Percentiles rank a stretch among this genome's conserved stretches.
Evolutionary conservation across 2,113 vertebrate genomes (phyloP).

Genomic region (Mobula birostris): DNA sequence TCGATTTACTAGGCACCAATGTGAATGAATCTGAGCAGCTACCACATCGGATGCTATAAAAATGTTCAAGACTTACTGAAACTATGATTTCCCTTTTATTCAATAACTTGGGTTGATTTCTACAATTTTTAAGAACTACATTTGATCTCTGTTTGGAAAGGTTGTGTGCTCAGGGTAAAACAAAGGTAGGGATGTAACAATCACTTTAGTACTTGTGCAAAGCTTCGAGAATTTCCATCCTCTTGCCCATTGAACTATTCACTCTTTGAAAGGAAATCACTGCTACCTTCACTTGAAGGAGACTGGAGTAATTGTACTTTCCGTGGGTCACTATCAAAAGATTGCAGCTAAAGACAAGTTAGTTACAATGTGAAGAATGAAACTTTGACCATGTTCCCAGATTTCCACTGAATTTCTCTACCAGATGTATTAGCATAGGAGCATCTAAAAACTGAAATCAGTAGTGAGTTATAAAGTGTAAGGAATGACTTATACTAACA

Average conservation of each 20-base stretch:
- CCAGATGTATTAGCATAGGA: not conserved
- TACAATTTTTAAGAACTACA: not conserved
- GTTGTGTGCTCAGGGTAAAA: not conserved
- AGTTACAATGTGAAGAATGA: not conserved
- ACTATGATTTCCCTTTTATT: not conserved
- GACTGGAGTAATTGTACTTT: not conserved
- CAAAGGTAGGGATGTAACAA: not conserved
- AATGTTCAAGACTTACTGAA: conserved; percentile 1
- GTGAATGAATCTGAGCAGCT: not conserved
- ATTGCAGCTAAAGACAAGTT: not conserved
- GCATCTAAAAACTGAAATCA: not conserved
- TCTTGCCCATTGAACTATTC: not conserved
- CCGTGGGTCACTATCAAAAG: not conserved
- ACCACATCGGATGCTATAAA: not conserved
- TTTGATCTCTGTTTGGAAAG: not conserved
- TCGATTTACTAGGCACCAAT: not conserved
- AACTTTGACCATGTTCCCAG: not conserved
- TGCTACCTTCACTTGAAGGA: not conserved
- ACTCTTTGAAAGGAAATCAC: not conserved
- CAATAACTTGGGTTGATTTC: not conserved
- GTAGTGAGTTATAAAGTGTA: not conserved
- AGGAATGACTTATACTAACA: not conserved
- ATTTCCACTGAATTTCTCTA: not conserved
- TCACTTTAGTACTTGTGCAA: not conserved
- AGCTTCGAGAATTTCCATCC: not conserved